Conservation (phyloP, 1,140 invertebrate genomes). For the Drosophila neocordata region DNA sequence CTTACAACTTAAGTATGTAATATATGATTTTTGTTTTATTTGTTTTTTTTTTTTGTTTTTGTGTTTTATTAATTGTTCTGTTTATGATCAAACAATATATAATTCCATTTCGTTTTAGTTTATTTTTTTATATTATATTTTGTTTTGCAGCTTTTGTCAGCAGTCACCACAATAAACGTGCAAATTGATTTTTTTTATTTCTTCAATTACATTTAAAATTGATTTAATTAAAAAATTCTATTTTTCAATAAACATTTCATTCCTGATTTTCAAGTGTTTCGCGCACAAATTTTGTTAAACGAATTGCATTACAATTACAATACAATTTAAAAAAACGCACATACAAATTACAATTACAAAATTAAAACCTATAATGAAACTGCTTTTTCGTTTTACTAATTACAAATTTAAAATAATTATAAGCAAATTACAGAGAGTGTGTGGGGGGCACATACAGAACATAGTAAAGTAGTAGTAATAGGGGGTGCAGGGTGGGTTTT, state of each 20-base stretch:
- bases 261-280: constrained; percentile 14
- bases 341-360: constrained; percentile 60
- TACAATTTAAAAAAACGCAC: constrained; percentile 38
- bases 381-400: constrained; percentile 60
- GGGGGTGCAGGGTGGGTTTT: neutral
- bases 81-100: constrained; percentile 49
- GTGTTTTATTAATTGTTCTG: constrained; percentile 40
- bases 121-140: neutral
- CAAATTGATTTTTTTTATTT: constrained; percentile 28
- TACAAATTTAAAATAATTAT: constrained; percentile 69
- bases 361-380: constrained; percentile 56
- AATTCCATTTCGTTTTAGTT: constrained; percentile 20
- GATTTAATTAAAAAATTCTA: constrained; percentile 67
- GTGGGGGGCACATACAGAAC: constrained; percentile 39
- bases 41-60: constrained; percentile 35
- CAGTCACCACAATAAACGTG: constrained; percentile 21
- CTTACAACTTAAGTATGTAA: constrained; percentile 75
- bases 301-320: constrained; percentile 14
- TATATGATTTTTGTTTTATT: constrained; percentile 43
- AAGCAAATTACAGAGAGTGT: constrained; percentile 63
- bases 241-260: constrained; percentile 58
- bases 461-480: constrained; percentile 35
- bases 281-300: constrained; percentile 17
- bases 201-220: constrained; percentile 63
- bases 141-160: constrained; percentile 1